A percentile compares a stretch with the other conserved stretches of the same genome.
These are phyloP conservation scores for Dyspetes luteomarginatus DNA, from an alignment of 2,888 invertebrate genomes.

Conservation along the genomic window DNA sequence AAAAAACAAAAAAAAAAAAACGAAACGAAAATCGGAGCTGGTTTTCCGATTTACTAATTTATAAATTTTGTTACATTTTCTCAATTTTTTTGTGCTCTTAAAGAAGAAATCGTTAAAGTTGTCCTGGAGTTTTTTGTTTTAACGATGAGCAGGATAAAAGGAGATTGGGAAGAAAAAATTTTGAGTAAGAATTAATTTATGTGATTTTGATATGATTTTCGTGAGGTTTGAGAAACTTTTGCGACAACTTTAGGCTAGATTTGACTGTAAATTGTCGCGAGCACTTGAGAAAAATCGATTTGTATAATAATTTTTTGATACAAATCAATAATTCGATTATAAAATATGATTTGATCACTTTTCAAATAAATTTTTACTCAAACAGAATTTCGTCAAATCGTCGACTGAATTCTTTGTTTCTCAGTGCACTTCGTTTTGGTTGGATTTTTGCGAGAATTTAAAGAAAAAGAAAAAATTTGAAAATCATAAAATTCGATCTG, in stretches of 20 bases:
- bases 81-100: background rate
- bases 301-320: too few species aligned
- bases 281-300: too few species aligned
- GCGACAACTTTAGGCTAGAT: too few species aligned
- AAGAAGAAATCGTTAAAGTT: background rate
- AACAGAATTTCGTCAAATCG: background rate
- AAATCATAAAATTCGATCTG: background rate
- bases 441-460: background rate
- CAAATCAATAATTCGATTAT: too few species aligned
- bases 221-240: too few species aligned
- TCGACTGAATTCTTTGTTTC: background rate
- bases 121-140: slow-evolving; percentile 4
- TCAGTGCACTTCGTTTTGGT: background rate
- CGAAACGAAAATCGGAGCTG: slow-evolving; percentile 46
- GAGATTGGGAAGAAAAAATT: background rate
- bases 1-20: slow-evolving; percentile 2
- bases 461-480: background rate
- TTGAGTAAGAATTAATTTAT: too few species aligned
- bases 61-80: background rate
- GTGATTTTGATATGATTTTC: too few species aligned
- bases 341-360: too few species aligned
- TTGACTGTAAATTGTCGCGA: too few species aligned
- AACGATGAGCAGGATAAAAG: background rate
- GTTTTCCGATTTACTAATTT: slow-evolving; percentile 40
- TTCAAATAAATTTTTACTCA: too few species aligned